phyloP scores from a whole-genome alignment of 2,888 invertebrate genomes.

The Eledona agricola region DNA sequence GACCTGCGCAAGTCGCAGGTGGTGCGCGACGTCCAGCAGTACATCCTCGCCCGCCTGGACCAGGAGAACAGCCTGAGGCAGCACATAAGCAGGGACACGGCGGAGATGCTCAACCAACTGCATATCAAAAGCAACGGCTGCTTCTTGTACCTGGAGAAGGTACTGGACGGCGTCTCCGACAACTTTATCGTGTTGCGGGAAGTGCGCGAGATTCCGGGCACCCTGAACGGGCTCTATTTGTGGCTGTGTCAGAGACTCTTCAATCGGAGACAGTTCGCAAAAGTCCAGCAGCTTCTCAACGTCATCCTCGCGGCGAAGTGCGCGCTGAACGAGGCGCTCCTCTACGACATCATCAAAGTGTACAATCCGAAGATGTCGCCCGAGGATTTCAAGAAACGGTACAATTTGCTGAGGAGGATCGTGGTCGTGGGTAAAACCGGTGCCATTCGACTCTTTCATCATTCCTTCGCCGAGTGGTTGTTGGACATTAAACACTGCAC shows the following conservation, averaged over 20 bases:
- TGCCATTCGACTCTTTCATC: constrained; percentile 83
- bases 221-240: constrained; percentile 91
- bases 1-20: constrained; percentile 90
- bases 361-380: constrained; percentile 80
- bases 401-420: constrained; percentile 75
- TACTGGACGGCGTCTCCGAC: constrained; percentile 91
- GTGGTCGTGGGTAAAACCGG: constrained; percentile 69
- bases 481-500: constrained; percentile 98
- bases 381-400: constrained; percentile 82
- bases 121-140: constrained; percentile 97
- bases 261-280: constrained; percentile 86
- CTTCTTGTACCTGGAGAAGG: constrained; percentile 84
- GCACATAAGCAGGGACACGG: constrained; percentile 90
- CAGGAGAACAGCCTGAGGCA: constrained; percentile 88
- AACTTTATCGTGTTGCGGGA: constrained; percentile 91
- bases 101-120: constrained; percentile 93
- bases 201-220: constrained; percentile 93
- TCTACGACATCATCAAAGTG: constrained; percentile 84
- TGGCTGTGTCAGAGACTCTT: constrained; percentile 95
- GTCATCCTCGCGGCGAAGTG: constrained; percentile 87
- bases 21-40: constrained; percentile 94
- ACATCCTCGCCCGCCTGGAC: constrained; percentile 89
- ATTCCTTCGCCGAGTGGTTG: constrained; percentile 94
- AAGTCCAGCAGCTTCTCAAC: constrained; percentile 85
- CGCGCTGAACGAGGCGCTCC: constrained; percentile 82